These are phyloP conservation scores for Hippocampus kuda DNA, from an alignment of 2,797 vertebrate genomes.

Conservation along the genomic window DNA sequence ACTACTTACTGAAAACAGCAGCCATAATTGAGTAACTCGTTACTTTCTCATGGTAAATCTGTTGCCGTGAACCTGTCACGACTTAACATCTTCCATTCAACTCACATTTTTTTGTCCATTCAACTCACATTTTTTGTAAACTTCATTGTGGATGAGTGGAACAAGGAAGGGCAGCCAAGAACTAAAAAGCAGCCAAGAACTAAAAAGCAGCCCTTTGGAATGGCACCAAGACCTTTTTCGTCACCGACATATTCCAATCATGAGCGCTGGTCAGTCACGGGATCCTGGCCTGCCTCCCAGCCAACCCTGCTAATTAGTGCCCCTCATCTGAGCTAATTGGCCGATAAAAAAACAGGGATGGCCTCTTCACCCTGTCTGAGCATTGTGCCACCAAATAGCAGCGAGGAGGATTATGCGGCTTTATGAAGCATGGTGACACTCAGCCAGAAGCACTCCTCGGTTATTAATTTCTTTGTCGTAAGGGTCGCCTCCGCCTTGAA, in stretches of 20 bases:
- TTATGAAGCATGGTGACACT: slow-evolving; percentile 59
- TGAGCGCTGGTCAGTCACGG: slow-evolving; percentile 46
- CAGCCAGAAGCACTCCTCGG: slow-evolving; percentile 39
- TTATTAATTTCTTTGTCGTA: slow-evolving; percentile 45
- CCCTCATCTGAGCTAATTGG: slow-evolving; percentile 63
- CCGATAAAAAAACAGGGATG: slow-evolving; percentile 66
- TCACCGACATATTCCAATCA: slow-evolving; percentile 34
- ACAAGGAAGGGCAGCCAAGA: not conserved
- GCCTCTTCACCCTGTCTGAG: slow-evolving; percentile 61
- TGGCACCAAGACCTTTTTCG: slow-evolving; percentile 38
- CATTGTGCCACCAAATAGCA: slow-evolving; percentile 55
- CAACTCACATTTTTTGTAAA: slow-evolving; percentile 11
- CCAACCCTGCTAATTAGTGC: slow-evolving; percentile 59
- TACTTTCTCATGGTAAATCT: not conserved
- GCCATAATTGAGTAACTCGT: no score
- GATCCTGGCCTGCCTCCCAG: slow-evolving; percentile 63
- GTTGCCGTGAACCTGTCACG: not conserved
- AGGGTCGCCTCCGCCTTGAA: slow-evolving; percentile 19
- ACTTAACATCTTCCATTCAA: not conserved
- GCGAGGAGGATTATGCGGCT: slow-evolving; percentile 51
- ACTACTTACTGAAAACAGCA: no score
- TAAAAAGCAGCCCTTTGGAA: slow-evolving; percentile 37
- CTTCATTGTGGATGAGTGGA: slow-evolving; percentile 4
- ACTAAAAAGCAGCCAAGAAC: slow-evolving; percentile 20
- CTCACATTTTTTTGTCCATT: slow-evolving; percentile 9